Evolutionary conservation across 2,888 invertebrate species (phyloP).

Genomic region (Drosophila ustulata): DNA sequence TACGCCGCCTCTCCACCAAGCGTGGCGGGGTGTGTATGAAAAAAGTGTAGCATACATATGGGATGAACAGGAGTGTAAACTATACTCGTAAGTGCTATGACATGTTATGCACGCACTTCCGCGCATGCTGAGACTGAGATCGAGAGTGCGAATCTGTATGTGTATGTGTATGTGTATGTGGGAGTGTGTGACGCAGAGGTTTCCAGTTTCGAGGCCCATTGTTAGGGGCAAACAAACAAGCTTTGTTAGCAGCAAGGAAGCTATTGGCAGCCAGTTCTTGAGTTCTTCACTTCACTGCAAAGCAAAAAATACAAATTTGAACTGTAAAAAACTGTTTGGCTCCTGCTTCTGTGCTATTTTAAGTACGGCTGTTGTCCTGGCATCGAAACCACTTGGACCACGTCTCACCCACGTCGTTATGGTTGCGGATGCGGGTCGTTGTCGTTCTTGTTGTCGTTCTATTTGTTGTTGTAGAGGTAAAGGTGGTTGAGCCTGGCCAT

Average conservation of each 20-base stretch:
- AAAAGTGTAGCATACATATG: conserved; percentile 33
- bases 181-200: conserved; percentile 6
- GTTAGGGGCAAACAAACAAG: conserved; percentile 66
- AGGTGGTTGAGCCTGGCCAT: conserved; percentile 32
- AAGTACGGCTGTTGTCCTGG: conserved; percentile 33
- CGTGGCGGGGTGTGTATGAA: conserved; percentile 12
- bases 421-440: conserved; percentile 16
- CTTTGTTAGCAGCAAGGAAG: conserved; percentile 67
- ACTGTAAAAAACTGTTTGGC: conserved; percentile 40
- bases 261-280: conserved; percentile 58
- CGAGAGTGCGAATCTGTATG: conserved; percentile 7
- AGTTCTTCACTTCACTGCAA: conserved; percentile 5
- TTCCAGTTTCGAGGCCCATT: conserved; percentile 30
- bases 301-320: conserved; percentile 47
- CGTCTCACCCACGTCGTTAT: conserved; percentile 35
- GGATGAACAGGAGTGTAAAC: conserved; percentile 35
- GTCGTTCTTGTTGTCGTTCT: background rate
- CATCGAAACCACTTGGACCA: conserved; percentile 35
- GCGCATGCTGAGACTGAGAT: conserved; percentile 21
- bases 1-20: background rate
- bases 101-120: conserved; percentile 68
- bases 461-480: conserved; percentile 1
- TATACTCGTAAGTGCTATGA: conserved; percentile 60
- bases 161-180: conserved; percentile 7
- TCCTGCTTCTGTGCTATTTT: conserved; percentile 30